These are phyloP conservation scores for Biston stratarius DNA, from an alignment of 2,888 invertebrate genomes.

Conservation along the genomic window DNA sequence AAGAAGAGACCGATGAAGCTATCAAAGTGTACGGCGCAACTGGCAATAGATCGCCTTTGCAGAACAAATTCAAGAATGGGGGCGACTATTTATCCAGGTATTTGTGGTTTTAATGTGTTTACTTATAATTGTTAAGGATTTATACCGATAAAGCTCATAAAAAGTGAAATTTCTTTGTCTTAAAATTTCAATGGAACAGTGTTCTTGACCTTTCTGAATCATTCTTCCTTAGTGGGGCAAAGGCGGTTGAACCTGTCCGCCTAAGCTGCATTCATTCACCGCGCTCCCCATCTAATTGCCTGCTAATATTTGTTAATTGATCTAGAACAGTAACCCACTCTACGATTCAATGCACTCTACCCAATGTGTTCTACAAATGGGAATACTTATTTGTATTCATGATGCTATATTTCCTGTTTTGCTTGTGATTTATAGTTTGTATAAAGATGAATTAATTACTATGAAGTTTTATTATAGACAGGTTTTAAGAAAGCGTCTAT, in stretches of 20 bases:
- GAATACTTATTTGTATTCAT: constrained; percentile 25
- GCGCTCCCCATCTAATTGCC: constrained; percentile 57
- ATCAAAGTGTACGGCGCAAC: constrained; percentile 93
- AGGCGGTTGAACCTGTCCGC: constrained; percentile 68
- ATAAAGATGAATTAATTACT: constrained; percentile 3
- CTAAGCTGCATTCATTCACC: constrained; percentile 46
- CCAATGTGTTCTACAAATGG: not conserved
- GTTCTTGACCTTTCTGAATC: constrained; percentile 77
- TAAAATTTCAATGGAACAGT: constrained; percentile 41
- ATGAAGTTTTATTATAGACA: not conserved
- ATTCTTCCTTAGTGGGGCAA: constrained; percentile 69
- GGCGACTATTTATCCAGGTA: constrained; percentile 77
- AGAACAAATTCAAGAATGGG: constrained; percentile 80
- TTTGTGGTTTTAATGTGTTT: constrained; percentile 32
- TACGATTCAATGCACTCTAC: constrained; percentile 30
- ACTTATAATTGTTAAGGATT: not conserved
- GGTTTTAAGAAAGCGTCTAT: constrained; percentile 14
- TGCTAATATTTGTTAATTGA: constrained; percentile 59
- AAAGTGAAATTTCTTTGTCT: constrained; percentile 53
- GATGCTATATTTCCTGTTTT: constrained; percentile 17
- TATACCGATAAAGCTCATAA: not conserved
- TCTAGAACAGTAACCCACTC: constrained; percentile 49
- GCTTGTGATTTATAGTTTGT: not conserved
- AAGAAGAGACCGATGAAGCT: constrained; percentile 94
- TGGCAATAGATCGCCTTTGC: constrained; percentile 89